Evolutionary conservation across 2,797 vertebrate genomes (phyloP), one percentile per base, ranked within the genome.

Genomic region (Pterois miles): DNA sequence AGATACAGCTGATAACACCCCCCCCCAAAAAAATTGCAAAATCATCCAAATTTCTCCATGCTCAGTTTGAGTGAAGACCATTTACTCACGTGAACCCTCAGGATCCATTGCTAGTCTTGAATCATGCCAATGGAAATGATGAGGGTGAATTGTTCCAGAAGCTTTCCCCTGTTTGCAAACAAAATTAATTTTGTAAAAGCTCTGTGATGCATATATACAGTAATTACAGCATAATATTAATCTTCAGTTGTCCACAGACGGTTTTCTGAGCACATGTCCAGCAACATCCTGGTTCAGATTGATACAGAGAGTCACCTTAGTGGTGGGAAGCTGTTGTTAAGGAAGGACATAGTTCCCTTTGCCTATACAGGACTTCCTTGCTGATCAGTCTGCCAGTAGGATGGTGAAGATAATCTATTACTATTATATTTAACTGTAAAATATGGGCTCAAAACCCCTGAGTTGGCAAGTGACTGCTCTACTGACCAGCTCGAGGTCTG

Each of bases 41-140:
- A 59, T 36, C 18, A 25, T 62, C 46, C 18, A 18, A 69, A 4
- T 14, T 34, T 73, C 29, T 59, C 6, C 18, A 10, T 56, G 29
- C 6, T 46, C 23, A 46, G 22, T 25, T 63, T 22, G 14, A 52
- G 18, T 8, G 8, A 75, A 70, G 54, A 72, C 40, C 10, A 48
- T 85, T 67, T 75, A 91, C 93, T 93, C 84, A 94, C 94, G 70
- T 82, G 88, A 85, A 71, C 57, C 58, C 84, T 84, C 76, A 52
- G 85, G 76, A 83, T 92, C 91, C 94, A 94, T 95, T 23, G 73
- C 63, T 88, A 80, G 34, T 43, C 56, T 77, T 57, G 34, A 82
- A 43, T 82, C 85, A 86, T 88, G 64, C 81, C 86, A 84, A 16
- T 78, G 78, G 71, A 80, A 81, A 87, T 56, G 22, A 82, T 80